Percentiles rank a stretch among this genome's conserved stretches.
phyloP scores from a whole-genome alignment of 2,797 vertebrate genomes.

The Lophura swinhoii region DNA sequence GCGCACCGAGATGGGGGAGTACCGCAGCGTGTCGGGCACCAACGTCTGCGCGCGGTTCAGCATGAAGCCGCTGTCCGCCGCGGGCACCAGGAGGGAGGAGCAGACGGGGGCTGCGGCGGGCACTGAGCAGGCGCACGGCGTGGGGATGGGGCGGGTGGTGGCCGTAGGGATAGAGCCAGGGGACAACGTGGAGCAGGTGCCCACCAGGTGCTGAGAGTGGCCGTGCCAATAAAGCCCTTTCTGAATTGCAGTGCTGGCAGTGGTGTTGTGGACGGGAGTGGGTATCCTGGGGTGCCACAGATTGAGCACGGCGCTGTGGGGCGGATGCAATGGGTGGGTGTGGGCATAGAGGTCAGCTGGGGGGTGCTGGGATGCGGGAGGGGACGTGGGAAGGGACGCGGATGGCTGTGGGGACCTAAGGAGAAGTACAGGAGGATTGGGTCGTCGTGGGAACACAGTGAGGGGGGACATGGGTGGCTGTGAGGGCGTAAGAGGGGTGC shows the following conservation, averaged over 20 bases:
- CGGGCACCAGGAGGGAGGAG: not conserved
- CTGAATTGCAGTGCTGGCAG: not conserved
- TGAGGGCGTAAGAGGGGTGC: not conserved
- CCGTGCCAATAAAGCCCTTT: not conserved
- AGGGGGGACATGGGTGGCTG: too few species aligned
- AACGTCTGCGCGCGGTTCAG: constrained; percentile 62
- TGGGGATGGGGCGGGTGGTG: not conserved
- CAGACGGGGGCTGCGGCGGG: not conserved
- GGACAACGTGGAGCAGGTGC: not conserved
- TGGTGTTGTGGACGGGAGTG: not conserved
- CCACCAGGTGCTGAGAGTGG: not conserved
- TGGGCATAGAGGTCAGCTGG: too few species aligned
- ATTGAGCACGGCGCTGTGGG: too few species aligned
- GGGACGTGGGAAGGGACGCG: not conserved
- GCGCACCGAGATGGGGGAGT: constrained; percentile 57
- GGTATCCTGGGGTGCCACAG: too few species aligned
- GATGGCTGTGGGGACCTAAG: not conserved
- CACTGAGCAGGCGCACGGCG: not conserved
- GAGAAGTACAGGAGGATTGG: not conserved
- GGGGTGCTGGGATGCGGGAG: not conserved
- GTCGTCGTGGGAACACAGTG: too few species aligned
- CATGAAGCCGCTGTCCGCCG: constrained; percentile 39
- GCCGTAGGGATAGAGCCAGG: not conserved
- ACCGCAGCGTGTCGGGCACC: constrained; percentile 62
- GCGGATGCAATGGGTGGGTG: too few species aligned